These are phyloP conservation scores for Muscicapa adusta DNA, from an alignment of 2,113 vertebrate species.

Conservation along the genomic window DNA sequence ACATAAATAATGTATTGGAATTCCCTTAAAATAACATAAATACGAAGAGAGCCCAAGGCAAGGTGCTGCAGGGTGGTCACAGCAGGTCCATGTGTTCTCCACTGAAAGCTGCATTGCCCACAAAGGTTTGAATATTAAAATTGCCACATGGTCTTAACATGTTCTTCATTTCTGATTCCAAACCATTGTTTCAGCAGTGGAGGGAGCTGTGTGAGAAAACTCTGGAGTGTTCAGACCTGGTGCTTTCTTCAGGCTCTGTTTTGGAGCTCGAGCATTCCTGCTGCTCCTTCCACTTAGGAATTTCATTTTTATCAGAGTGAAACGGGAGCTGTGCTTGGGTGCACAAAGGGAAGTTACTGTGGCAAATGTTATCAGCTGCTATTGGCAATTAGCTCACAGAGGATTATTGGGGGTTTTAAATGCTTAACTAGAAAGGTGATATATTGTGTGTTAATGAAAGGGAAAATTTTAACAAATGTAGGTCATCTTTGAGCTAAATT, in stretches of 20 bases:
- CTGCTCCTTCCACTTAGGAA: background rate
- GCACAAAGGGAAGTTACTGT: conserved; percentile 13
- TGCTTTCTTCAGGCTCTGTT: background rate
- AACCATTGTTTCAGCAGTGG: background rate
- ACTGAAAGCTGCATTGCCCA: background rate
- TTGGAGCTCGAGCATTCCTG: background rate
- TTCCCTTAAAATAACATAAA: conserved; percentile 11
- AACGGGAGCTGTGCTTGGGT: background rate
- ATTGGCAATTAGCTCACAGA: conserved; percentile 42
- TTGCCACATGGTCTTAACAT: fast-evolving
- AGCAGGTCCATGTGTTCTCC: background rate
- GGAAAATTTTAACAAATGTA: conserved; percentile 27
- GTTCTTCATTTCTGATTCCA: background rate
- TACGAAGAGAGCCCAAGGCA: background rate
- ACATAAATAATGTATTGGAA: conserved; percentile 14
- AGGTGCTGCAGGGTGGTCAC: background rate
- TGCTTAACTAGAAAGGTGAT: conserved; percentile 4
- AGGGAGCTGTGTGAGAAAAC: background rate
- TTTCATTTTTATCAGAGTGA: background rate
- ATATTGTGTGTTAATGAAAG: background rate
- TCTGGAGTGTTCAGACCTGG: fast-evolving
- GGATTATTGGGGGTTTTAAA: background rate
- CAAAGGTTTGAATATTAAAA: background rate
- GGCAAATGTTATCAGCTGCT: conserved; percentile 32
- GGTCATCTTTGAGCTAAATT: conserved; percentile 54